phyloP scores from a whole-genome alignment of 2,113 vertebrate genomes.

The Entelurus aequoreus region DNA sequence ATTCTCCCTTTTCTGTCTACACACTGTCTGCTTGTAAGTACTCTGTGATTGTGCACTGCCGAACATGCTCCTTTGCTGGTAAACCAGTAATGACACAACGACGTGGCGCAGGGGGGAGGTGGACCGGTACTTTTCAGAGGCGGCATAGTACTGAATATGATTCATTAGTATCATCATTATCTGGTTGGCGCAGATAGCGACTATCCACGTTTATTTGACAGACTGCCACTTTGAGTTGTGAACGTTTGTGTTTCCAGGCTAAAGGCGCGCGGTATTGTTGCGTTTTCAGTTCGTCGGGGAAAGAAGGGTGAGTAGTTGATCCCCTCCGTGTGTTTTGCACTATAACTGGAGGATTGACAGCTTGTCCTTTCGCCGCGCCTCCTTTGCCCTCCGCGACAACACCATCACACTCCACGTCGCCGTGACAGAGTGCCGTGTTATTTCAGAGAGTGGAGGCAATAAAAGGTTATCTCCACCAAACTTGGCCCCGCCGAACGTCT shows the following conservation, averaged over 20 bases:
- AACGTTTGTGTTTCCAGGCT: neutral
- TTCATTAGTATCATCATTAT: too few species aligned
- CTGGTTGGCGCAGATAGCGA: too few species aligned
- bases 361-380: constrained; percentile 21
- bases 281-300: neutral
- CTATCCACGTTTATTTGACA: neutral
- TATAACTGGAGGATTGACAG: constrained; percentile 12
- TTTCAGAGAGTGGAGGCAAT: constrained; percentile 46
- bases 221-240: neutral
- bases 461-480: constrained; percentile 51
- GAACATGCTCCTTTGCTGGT: too few species aligned
- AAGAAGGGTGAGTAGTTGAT: neutral
- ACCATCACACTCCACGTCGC: constrained; percentile 28
- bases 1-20: too few species aligned
- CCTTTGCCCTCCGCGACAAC: constrained; percentile 14
- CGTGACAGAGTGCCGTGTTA: constrained; percentile 40
- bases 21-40: too few species aligned
- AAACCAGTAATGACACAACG: too few species aligned
- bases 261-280: neutral
- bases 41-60: rapidly evolving
- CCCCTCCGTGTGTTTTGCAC: neutral
- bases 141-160: too few species aligned
- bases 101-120: too few species aligned
- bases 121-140: too few species aligned
- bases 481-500: constrained; percentile 16